phyloP scores from a whole-genome alignment of 2,888 invertebrate genomes.

The Oligia fasciuncula region DNA sequence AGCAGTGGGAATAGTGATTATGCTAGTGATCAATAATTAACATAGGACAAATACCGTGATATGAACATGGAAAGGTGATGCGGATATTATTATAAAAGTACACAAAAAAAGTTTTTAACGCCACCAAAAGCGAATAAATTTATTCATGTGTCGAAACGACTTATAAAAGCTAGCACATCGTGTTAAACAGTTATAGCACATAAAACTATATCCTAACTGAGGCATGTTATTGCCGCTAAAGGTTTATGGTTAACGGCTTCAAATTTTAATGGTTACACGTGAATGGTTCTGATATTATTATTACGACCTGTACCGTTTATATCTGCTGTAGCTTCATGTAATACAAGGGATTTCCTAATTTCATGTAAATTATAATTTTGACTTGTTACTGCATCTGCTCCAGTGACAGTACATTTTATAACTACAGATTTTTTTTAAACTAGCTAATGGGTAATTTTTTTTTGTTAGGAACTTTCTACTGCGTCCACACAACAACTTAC shows the following conservation, averaged over 20 bases:
- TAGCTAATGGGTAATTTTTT: too few species aligned
- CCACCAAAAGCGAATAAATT: slow-evolving; percentile 46
- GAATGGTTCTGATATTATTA: slow-evolving; percentile 57
- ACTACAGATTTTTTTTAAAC: not conserved
- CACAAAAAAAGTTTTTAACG: slow-evolving; percentile 12
- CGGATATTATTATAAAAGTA: not conserved
- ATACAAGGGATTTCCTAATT: not conserved
- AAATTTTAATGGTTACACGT: slow-evolving; percentile 60
- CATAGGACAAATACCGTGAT: not conserved
- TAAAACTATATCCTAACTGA: slow-evolving; percentile 65
- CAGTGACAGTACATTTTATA: not conserved
- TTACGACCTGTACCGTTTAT: slow-evolving; percentile 44
- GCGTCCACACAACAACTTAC: not conserved
- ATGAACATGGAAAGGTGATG: not conserved
- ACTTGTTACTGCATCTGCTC: not conserved
- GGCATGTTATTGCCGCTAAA: slow-evolving; percentile 63
- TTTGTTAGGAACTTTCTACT: not conserved
- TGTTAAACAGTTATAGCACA: slow-evolving; percentile 66
- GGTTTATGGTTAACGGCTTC: slow-evolving; percentile 54
- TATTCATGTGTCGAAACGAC: slow-evolving; percentile 55
- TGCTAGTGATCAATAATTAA: not conserved
- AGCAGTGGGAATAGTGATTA: not conserved
- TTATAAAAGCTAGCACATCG: slow-evolving; percentile 51
- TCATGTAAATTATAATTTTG: not conserved
- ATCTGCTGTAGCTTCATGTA: slow-evolving; percentile 18